Base-by-base conservation (phyloP, 1,140 invertebrate genomes). In the Drosophila albomicans region DNA sequence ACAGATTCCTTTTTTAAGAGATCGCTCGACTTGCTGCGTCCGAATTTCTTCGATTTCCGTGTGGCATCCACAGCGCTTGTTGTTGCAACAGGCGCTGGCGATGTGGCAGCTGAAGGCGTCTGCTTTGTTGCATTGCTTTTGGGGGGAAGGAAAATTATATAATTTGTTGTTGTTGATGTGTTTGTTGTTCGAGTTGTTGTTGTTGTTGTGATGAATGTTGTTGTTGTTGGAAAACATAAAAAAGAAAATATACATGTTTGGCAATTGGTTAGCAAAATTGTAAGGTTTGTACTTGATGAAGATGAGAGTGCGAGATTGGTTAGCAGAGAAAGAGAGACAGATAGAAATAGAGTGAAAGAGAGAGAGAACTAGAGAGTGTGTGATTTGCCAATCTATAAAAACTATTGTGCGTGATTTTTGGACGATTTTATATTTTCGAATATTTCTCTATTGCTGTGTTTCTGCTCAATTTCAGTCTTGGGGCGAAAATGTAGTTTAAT, bases 21-120 rank as follows among this genome's bases (percentile, higher is more conserved):
- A 93, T 94, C 96, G 92, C 94, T 96, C 93, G 93, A 96, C 90
- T 94, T 94, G 91, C 95, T 95, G 84, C 95, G 93, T 73, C 94
- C 91, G 41, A 92, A 92, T 64, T 92, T 92, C 72, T 92, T 92
- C 7, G 82, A 87, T 65, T 91, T 91, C 59, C 86, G 78, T 13
- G 46, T 41, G 5, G 43, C 49, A n/a, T 88, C 84, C 28, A 61
- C 49, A 8, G 61, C 1, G 67, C 35, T 38, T 38, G 61, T 43
- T 15, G 61, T 52, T 5, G 67, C 51, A 28, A 59, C 70, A 15
- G 79, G 81, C 5, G 59, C 66, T 35, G 63, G 75, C 7, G 82
- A 81, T 48, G 59, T 84, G 84, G 74, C 87, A 56, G 51, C 58
- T 16, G 79, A 77, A 32, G 84, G 32, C 15, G 48, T 63, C 41